Percentiles rank a stretch among this genome's conserved stretches.
phyloP scores from a whole-genome alignment of 2,888 invertebrate genomes.

The Cryptocephalus primarius region DNA sequence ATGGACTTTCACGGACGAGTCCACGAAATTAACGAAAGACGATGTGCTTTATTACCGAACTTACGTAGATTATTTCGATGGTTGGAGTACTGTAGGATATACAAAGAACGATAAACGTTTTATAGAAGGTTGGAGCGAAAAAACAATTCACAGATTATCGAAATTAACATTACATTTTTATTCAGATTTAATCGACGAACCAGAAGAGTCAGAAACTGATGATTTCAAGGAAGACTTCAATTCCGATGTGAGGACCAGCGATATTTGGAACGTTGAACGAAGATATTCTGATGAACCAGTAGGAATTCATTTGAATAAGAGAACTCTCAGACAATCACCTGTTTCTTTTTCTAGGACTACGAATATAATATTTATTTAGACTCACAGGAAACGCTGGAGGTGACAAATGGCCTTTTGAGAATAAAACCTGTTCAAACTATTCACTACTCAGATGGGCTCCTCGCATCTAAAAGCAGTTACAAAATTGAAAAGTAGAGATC shows the following conservation, averaged over 20 bases:
- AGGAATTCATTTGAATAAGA: no score
- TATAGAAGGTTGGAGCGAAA: slow-evolving; percentile 20
- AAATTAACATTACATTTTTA: no score
- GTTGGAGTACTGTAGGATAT: slow-evolving; percentile 45
- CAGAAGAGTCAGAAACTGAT: no score
- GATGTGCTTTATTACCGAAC: slow-evolving; percentile 69
- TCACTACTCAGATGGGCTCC: no score
- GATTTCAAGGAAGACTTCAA: slow-evolving; percentile 37
- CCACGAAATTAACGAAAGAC: slow-evolving; percentile 43
- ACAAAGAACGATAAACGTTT: slow-evolving; percentile 48
- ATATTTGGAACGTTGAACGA: slow-evolving; percentile 29
- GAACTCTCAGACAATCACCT: neutral
- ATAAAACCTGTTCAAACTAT: slow-evolving; percentile 47
- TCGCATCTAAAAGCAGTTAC: no score
- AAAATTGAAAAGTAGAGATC: no score
- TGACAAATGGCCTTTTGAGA: slow-evolving; percentile 42
- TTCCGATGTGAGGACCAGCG: slow-evolving; percentile 30
- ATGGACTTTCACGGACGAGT: slow-evolving; percentile 56
- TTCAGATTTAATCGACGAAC: no score
- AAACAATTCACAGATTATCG: no score
- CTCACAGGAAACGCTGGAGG: slow-evolving; percentile 43
- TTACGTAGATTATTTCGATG: slow-evolving; percentile 56
- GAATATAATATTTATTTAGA: slow-evolving; percentile 58
- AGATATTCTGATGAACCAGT: slow-evolving; percentile 29
- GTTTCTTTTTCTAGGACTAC: slow-evolving; percentile 43